Evolutionary conservation across 2,113 vertebrate species (phyloP).

Genomic region (Triplophysa siluroides): DNA sequence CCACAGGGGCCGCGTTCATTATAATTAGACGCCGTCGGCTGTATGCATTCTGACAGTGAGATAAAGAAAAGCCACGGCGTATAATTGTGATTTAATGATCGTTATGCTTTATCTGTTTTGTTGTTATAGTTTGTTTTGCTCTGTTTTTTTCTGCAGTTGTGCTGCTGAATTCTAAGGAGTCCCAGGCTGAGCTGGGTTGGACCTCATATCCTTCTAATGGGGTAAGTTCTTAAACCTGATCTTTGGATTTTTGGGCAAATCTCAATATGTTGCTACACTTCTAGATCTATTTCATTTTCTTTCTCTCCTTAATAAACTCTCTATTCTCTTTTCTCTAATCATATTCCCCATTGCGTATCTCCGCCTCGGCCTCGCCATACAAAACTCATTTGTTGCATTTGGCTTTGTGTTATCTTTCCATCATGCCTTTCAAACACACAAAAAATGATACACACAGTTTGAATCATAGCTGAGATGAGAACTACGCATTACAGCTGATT

Average conservation of each 20-base stretch:
- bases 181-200: slow-evolving; percentile 94
- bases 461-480: background rate
- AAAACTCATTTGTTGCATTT: background rate
- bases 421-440: background rate
- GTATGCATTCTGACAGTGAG: slow-evolving; percentile 18
- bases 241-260: background rate
- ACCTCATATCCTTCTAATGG: slow-evolving; percentile 89
- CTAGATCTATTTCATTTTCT: background rate
- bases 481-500: background rate
- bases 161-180: slow-evolving; percentile 94
- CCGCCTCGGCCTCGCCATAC: slow-evolving; percentile 14
- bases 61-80: background rate
- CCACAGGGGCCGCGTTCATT: background rate
- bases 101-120: background rate
- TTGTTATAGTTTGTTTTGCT: background rate
- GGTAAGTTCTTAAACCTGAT: slow-evolving; percentile 69
- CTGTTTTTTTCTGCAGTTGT: slow-evolving; percentile 76
- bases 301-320: background rate
- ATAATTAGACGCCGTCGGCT: background rate
- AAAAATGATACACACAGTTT: background rate
- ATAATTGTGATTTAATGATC: background rate
- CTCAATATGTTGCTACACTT: background rate
- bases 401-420: background rate
- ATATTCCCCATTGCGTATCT: slow-evolving; percentile 38
- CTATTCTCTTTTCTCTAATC: background rate